These are phyloP conservation scores for Ailurus styani DNA, from an alignment of 2,113 vertebrate genomes.

Conservation along the genomic window DNA sequence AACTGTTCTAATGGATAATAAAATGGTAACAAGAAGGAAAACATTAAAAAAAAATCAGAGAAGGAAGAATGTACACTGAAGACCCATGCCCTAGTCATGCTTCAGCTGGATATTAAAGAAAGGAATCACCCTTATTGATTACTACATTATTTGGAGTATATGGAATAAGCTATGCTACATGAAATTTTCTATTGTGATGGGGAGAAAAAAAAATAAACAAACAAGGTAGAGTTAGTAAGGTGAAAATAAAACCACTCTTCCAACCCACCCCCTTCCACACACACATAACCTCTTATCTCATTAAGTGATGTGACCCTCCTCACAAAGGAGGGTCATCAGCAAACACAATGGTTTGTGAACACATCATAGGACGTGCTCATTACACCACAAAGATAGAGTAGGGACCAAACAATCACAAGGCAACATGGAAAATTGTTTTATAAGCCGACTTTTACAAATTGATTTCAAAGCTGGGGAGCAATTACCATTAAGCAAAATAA, in stretches of 20 bases:
- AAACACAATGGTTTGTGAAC: conserved; percentile 28
- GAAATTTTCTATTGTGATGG: neutral
- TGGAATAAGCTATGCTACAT: neutral
- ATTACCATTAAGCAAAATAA: conserved; percentile 84
- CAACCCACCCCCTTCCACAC: neutral
- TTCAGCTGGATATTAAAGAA: neutral
- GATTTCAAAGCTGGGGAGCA: conserved; percentile 83
- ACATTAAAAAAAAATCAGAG: neutral
- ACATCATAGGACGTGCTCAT: conserved; percentile 57
- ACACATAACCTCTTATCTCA: conserved; percentile 37
- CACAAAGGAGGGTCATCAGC: conserved; percentile 30
- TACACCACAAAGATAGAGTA: conserved; percentile 65
- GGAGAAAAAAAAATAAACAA: neutral
- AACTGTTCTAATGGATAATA: conserved; percentile 14
- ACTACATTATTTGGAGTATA: neutral
- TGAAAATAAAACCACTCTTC: conserved; percentile 28
- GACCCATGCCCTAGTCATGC: neutral
- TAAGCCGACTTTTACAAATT: conserved; percentile 81
- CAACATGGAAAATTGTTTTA: conserved; percentile 66
- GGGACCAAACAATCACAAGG: conserved; percentile 62
- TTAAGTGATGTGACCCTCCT: conserved; percentile 59
- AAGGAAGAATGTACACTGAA: neutral
- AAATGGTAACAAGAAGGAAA: conserved; percentile 22
- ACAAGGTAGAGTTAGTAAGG: neutral
- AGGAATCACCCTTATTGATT: neutral